Conservation (phyloP, 2,888 invertebrate species). For the Amblyjoppa fuscipennis region DNA sequence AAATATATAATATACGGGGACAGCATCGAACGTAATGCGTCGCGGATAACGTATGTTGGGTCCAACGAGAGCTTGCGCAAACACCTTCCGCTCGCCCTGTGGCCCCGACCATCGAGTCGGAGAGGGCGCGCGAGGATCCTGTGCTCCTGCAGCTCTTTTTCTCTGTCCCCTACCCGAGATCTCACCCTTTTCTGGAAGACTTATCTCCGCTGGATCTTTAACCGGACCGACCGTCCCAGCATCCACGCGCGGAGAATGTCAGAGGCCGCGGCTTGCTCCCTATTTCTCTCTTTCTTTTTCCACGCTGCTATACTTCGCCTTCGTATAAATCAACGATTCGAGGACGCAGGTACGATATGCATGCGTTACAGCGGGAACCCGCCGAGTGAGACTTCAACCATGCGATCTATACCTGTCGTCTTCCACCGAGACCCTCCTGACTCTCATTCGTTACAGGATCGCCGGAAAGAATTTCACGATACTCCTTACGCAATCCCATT, state of each 20-base stretch:
- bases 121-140: constrained; percentile 23
- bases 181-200: constrained; percentile 75
- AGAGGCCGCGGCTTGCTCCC: constrained; percentile 45
- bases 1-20: constrained; percentile 11
- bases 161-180: constrained; percentile 61
- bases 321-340: constrained; percentile 57
- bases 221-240: constrained; percentile 56
- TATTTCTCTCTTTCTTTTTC: constrained; percentile 52
- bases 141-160: constrained; percentile 26
- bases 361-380: constrained; percentile 10
- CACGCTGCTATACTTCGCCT: constrained; percentile 62
- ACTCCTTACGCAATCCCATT: background rate
- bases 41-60: constrained; percentile 10
- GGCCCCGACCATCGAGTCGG: constrained; percentile 17
- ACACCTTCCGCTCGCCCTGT: background rate
- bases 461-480: background rate
- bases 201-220: constrained; percentile 80
- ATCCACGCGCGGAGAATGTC: constrained; percentile 61
- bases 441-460: constrained; percentile 2
- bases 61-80: background rate
- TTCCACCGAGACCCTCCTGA: constrained; percentile 4
- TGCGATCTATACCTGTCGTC: constrained; percentile 50
- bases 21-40: constrained; percentile 19
- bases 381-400: constrained; percentile 53
- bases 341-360: constrained; percentile 24